Percentiles rank a stretch among this genome's conserved stretches.
These are phyloP conservation scores for Cheumatopsyche charites DNA, from an alignment of 1,140 invertebrate genomes.

Conservation along the genomic window DNA sequence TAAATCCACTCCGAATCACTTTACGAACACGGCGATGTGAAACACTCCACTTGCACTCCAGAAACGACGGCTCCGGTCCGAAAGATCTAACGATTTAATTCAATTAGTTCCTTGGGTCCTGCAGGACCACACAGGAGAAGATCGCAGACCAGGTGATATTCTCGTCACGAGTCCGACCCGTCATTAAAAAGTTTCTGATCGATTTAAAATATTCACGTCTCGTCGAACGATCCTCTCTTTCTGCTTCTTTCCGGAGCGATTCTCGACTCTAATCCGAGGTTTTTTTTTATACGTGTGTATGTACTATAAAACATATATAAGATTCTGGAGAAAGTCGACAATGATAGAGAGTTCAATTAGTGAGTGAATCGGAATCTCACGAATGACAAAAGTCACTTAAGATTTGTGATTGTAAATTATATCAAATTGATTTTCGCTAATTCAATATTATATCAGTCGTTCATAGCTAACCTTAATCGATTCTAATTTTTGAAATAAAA, in stretches of 20 bases:
- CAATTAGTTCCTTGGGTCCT: slow-evolving; percentile 43
- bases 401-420: too few relatives aligned
- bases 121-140: slow-evolving; percentile 30
- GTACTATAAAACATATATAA: too few relatives aligned
- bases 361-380: too few relatives aligned
- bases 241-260: background rate
- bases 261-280: background rate
- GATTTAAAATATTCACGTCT: slow-evolving; percentile 47
- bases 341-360: too few relatives aligned
- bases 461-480: too few relatives aligned
- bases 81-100: slow-evolving; percentile 45
- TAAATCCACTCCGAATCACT: too few relatives aligned
- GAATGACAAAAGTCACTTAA: too few relatives aligned
- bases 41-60: background rate
- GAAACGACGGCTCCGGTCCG: slow-evolving; percentile 6
- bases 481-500: too few relatives aligned
- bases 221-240: slow-evolving; percentile 10
- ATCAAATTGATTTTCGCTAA: too few relatives aligned
- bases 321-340: background rate
- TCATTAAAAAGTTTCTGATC: slow-evolving; percentile 48
- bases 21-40: too few relatives aligned
- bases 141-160: slow-evolving; percentile 38
- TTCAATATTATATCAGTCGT: too few relatives aligned
- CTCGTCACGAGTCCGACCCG: slow-evolving; percentile 35
- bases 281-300: slow-evolving; percentile 33